Evolutionary conservation across 2,797 vertebrate genomes (phyloP), one percentile per base, ranked within the genome.

Genomic region (Muscicapa striata): DNA sequence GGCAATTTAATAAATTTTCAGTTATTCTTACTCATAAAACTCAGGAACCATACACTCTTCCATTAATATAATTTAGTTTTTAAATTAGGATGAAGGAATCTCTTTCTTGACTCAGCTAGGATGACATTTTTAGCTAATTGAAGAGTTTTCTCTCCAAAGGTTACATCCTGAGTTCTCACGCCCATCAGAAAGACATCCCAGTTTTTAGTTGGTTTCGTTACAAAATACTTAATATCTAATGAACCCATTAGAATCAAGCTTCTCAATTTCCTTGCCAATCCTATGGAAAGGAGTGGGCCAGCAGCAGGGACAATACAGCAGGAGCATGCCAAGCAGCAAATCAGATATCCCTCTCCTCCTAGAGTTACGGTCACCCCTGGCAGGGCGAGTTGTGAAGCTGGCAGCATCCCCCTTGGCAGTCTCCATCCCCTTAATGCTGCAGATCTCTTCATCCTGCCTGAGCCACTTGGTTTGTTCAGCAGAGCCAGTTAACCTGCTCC

Each of bases 21-120:
- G 57, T 87, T 89, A 92, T 87, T 92, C 72, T 82, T 61, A 87
- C 23, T 80, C 79, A 45, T 58, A 89, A 85, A 93, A 91, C 26
- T 83, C 46, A 59, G 66, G 55, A 91, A 91, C 46, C 21, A 57
- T 72, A 55, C 15, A 63, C 11, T 94, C 58, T 59, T 81, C 66
- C 78, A 84, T 75, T 86, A 68, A 79, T 67, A n/a, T 32, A 70
- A 87, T 91, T 89, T 78, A 73, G 59, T 64, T 78, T 86, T 87
- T 66, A 86, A 95, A 75, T 83, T 91, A 40, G 61, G 69, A 51
- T 89, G 80, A 89, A 91, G 20, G 69, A 84, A 80, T 85, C 23
- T 87, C 67, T 80, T 81, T 72, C 72, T 87, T 83, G 68, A 85
- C 58, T 89, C 34, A 52, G 69, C 32, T 62, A 58, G 69, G 46